Base-by-base conservation (phyloP, 2,113 vertebrate species). In the Gobio gobio region DNA sequence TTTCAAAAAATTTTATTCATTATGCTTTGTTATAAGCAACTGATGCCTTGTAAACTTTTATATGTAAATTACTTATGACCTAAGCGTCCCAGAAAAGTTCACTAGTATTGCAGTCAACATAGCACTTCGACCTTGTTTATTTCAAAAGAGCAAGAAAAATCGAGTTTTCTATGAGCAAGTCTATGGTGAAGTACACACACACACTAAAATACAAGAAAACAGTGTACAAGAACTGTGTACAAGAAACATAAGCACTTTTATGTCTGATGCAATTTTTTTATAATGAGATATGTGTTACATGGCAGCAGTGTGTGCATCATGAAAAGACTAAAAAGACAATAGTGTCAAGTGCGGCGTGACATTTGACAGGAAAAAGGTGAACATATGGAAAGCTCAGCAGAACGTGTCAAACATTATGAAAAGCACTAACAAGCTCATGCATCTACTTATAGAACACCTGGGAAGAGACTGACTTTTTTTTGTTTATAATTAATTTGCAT, bases 381-480 rank as follows among this genome's bases (percentile, higher is more conserved):
- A 63, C 36, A 61, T 61, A 24, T 14, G 43, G 18, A 2, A 78
- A 36, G 76, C 54, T 24, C 33, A 43, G 20, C 1, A 3, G 6
- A 76, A 9, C 13, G 24, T 49, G 43, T 49, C n/a, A 76, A 16
- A 36, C 22, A 43, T 40, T 59, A 43, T 61, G 33, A 43, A 24
- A 45, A 80, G 78, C 10, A n/a, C 59, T 80, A 80, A 80, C n/a
- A 61, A 80, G 40, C 78, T 64, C n/a, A 63, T 49, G 72, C 45
- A 14, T 66, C 24, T 0, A 8, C 7, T 40, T 45, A 29, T 24
- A 45, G n/a, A n/a, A 79, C 77, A 64, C 14, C 58, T 26, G 13
- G 1, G 14, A 33, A 47, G 6, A 45, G 4, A 45, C 22, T 16
- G 56, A 29, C 3, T 63, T 78, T 40, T 16, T 43, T 29, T 64